These are phyloP conservation scores for Fopius arisanus DNA, from an alignment of 1,140 invertebrate genomes.

Conservation along the genomic window DNA sequence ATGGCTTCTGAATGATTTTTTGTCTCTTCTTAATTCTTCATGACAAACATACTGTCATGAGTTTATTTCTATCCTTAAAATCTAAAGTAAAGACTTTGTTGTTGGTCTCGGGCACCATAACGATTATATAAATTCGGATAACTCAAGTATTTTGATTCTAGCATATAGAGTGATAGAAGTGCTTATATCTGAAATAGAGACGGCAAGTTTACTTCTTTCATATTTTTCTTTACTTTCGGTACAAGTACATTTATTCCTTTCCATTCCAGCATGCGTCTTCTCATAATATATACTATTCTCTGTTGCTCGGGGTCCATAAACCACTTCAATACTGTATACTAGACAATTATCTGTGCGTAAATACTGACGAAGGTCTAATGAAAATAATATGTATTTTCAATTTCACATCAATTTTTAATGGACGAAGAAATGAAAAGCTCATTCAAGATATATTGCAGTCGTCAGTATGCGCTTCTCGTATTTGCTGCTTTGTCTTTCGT, in stretches of 20 bases:
- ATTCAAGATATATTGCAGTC: constrained; percentile 78
- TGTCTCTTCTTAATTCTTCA: not conserved
- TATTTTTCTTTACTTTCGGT: too few species aligned
- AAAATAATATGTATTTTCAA: not conserved
- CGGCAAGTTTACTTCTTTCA: not conserved
- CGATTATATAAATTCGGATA: not conserved
- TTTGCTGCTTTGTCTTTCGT: constrained; percentile 81
- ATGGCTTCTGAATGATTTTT: not conserved
- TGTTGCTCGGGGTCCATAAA: too few species aligned
- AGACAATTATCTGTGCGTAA: not conserved
- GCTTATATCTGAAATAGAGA: not conserved
- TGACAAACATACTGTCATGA: constrained; percentile 18
- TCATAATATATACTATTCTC: too few species aligned
- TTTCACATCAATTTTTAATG: not conserved
- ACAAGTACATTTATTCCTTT: too few species aligned
- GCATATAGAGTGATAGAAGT: not conserved
- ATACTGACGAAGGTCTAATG: not conserved
- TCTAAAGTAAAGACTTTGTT: not conserved
- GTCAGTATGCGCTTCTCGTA: constrained; percentile 73
- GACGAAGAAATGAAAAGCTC: not conserved
- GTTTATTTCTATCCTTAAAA: not conserved
- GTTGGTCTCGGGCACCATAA: not conserved
- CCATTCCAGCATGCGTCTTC: too few species aligned
- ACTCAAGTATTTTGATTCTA: not conserved
- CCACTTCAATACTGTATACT: not conserved